Evolutionary conservation across 2,113 vertebrate species (phyloP).

Genomic region (Limnothrissa miodon): DNA sequence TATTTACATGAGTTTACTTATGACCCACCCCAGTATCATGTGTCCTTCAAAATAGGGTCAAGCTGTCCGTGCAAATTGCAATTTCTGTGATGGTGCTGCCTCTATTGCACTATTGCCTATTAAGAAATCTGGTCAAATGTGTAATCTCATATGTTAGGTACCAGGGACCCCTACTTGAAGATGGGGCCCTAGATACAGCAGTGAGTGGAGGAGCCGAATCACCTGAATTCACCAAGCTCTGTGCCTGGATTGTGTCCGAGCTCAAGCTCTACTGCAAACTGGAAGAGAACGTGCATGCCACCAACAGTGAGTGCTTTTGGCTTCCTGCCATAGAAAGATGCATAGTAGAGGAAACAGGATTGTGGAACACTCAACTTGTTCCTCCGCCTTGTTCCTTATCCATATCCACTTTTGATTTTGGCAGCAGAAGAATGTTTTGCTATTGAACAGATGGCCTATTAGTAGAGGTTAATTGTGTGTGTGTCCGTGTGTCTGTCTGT

Average conservation of each 20-base stretch:
- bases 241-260: conserved; percentile 91
- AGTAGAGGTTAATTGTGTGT: not conserved
- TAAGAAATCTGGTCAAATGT: conserved; percentile 20
- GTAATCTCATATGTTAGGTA: conserved; percentile 76
- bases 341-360: not conserved
- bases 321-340: not conserved
- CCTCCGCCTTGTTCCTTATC: not conserved
- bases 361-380: not conserved
- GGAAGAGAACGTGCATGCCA: conserved; percentile 95
- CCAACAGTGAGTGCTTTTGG: conserved; percentile 82
- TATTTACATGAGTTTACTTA: not conserved
- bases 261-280: conserved; percentile 86
- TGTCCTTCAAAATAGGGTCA: not conserved
- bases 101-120: too few species aligned
- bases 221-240: conserved; percentile 94
- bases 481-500: conserved; percentile 16
- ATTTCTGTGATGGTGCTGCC: not conserved
- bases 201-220: conserved; percentile 80
- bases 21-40: not conserved
- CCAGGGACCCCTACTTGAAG: conserved; percentile 92
- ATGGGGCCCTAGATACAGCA: conserved; percentile 81
- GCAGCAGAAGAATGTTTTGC: not conserved
- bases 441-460: not conserved
- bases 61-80: not conserved
- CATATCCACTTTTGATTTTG: not conserved